Conservation (phyloP, 64 coral and sea anemone species). For the Montipora sp. region DNA sequence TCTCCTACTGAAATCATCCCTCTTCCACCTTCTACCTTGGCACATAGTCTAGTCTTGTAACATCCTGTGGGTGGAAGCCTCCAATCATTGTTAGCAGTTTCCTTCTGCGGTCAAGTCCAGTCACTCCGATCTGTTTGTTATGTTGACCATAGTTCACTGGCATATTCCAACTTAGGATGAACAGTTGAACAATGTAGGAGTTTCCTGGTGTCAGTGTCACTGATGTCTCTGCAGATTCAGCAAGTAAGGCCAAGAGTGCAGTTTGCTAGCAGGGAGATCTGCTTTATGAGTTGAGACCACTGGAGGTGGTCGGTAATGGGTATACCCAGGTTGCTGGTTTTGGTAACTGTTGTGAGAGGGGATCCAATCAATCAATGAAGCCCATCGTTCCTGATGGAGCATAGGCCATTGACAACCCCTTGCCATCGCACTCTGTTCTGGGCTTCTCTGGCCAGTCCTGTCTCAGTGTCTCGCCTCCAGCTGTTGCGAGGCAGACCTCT, state of each 20-base stretch:
- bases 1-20: no score
- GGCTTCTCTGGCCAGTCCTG: no score
- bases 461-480: no score
- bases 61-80: no score
- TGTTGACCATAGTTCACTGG: constrained; percentile 49
- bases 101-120: no score
- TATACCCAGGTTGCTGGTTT: constrained; percentile 54
- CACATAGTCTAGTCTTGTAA: no score
- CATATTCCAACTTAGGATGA: constrained; percentile 22
- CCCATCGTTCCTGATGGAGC: no score
- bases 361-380: neutral
- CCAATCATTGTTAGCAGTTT: no score
- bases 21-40: no score
- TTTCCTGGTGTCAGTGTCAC: neutral
- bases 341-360: constrained; percentile 31
- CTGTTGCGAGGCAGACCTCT: no score
- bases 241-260: constrained; percentile 61
- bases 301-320: constrained; percentile 19
- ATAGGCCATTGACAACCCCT: no score
- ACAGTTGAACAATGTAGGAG: constrained; percentile 42
- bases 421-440: no score
- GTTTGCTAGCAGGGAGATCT: constrained; percentile 59
- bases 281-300: constrained; percentile 61
- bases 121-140: neutral
- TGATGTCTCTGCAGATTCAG: constrained; percentile 49